Evolutionary conservation across 2,888 invertebrate genomes (phyloP), one percentile per base, ranked within the genome.

Genomic region (Mylabris sibirica): DNA sequence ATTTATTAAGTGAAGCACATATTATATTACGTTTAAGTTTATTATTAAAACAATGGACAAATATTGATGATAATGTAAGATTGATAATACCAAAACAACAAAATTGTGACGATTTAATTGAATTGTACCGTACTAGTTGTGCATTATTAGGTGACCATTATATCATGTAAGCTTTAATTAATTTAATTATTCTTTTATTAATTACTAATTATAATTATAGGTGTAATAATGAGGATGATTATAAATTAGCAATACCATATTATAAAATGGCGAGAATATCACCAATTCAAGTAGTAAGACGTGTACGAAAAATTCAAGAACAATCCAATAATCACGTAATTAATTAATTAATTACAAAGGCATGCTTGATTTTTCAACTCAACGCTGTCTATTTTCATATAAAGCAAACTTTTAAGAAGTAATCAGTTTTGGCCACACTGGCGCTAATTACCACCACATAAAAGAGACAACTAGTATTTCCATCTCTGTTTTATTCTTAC

Each of bases 1-100:
- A 93, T 81, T 85, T 94, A 66, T 84, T 93, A 78, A 89, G 90
- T 75, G 93, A 94, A 83, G 91, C 91, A 5, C 92, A 92, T 79
- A 87, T 92, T 74, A 88, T 93, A 76, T 83, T 93, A 20, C 84
- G 90, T 67, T 80, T 87, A 34, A 83, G 85, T 1, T 80, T 87
- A 59, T 82, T 86, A 61, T 71, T 86, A 26, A 80, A 79, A 53
- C 78, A 80, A 70, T 85, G 84, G 84, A 71, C 75, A n/a, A 75
- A 80, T 63, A 77, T 77, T 3, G 84, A 84, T 11, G 81, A 82
- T 22, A 80, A 76, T 60, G 83, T 84, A 0, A 81, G 79, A 63
- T 72, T 80, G 38, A 75, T 80, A 17, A 74, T 70, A 24, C 77
- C 73, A 65, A 75, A 68, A 64, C 80, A 79, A 74, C 74, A 61